Percentiles rank a stretch among this genome's conserved stretches.
Conservation (phyloP, 2,888 invertebrate genomes). For the Andricus quercusramuli region DNA sequence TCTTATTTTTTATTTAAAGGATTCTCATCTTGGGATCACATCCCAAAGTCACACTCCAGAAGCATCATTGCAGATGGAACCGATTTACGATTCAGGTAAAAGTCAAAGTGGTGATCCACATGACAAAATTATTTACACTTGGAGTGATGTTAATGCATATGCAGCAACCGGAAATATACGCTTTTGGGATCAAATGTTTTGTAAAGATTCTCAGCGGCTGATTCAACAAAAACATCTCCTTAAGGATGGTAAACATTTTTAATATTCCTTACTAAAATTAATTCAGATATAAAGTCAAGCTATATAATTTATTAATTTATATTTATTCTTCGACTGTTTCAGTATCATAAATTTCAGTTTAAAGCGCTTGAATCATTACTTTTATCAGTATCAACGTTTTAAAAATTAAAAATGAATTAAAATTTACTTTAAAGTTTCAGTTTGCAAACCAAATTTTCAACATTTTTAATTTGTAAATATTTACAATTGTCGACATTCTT, state of each 20-base stretch:
- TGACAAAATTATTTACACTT: conserved; percentile 85
- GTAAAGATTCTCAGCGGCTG: conserved; percentile 58
- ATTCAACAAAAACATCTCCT: conserved; percentile 83
- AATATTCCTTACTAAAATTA: not conserved
- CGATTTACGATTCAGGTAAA: conserved; percentile 47
- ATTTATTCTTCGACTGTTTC: too few species aligned
- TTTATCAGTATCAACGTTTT: too few species aligned
- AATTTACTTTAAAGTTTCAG: too few species aligned
- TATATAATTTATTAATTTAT: too few species aligned
- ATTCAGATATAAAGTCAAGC: not conserved
- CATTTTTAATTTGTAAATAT: not conserved
- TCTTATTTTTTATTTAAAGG: conserved; percentile 9
- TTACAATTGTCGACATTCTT: not conserved
- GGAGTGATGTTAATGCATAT: conserved; percentile 90
- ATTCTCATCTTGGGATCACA: conserved; percentile 36
- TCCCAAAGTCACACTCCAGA: conserved; percentile 46
- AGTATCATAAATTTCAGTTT: too few species aligned
- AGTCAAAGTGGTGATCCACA: conserved; percentile 20
- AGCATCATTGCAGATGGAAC: conserved; percentile 59
- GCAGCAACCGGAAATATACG: conserved; percentile 80
- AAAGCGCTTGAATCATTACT: too few species aligned
- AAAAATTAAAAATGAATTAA: too few species aligned
- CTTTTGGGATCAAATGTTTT: conserved; percentile 60
- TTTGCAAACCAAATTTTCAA: too few species aligned
- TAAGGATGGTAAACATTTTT: conserved; percentile 82